Conservation (phyloP, 2,888 invertebrate species). For the Pinctada fucata region DNA sequence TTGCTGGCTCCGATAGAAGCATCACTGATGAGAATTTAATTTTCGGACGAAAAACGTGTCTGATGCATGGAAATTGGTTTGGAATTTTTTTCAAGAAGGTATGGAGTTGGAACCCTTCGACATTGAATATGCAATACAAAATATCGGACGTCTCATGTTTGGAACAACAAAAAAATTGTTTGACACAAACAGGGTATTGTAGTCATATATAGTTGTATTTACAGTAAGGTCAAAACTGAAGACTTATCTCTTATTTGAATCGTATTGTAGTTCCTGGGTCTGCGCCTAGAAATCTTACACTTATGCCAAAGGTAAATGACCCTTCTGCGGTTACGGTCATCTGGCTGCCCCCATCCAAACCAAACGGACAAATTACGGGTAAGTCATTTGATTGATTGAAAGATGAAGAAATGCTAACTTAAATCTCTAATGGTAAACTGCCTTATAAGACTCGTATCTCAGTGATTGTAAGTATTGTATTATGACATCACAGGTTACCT, state of each 20-base stretch:
- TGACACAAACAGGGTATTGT: background rate
- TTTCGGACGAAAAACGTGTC: too few species aligned
- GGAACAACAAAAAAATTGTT: too few species aligned
- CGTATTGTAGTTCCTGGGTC: slow-evolving; percentile 84
- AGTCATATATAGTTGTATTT: too few species aligned
- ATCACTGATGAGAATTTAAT: too few species aligned
- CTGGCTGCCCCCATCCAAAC: slow-evolving; percentile 93
- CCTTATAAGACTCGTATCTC: slow-evolving; percentile 87
- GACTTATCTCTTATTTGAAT: background rate
- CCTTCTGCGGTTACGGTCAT: slow-evolving; percentile 86
- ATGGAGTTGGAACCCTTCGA: too few species aligned
- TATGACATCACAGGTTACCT: slow-evolving; percentile 85
- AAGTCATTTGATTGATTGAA: background rate
- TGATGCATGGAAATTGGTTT: too few species aligned
- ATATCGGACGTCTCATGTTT: too few species aligned
- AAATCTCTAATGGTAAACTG: slow-evolving; percentile 84
- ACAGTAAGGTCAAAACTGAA: too few species aligned
- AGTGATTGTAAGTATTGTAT: too few species aligned
- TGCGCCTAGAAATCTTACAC: slow-evolving; percentile 90
- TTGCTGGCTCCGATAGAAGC: too few species aligned
- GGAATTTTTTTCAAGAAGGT: too few species aligned
- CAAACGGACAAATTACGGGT: slow-evolving; percentile 86
- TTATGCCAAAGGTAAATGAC: slow-evolving; percentile 82
- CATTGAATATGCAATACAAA: too few species aligned
- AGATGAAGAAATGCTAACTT: background rate